Evolutionary conservation across 1,140 invertebrate species (phyloP), one percentile per base, ranked within the genome.

Genomic region (Mactra quadrangularis): DNA sequence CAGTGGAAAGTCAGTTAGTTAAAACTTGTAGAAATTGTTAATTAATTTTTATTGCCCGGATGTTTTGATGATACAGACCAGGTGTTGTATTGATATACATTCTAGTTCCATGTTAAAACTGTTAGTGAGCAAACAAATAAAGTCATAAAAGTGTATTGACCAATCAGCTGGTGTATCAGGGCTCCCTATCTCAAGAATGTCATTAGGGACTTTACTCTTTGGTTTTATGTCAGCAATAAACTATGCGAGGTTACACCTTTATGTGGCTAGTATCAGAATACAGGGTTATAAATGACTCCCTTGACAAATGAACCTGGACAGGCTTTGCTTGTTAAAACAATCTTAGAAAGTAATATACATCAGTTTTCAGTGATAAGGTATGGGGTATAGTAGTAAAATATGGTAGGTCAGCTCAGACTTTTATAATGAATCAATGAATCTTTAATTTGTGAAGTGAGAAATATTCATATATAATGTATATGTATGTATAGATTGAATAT

Each of bases 61-160:
- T 55, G n/a, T 38, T 62, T n/a, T 62, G 45, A 68, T 50, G n/a
- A 41, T 50, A 68, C 47, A 31, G 31, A 27, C 64, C 64, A 68
- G 64, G 64, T 68, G 64, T 68, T 68, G 41, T 47, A 50, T 50
- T 35, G 64, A 68, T 68, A 47, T 31, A n/a, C n/a, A n/a, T n/a
- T n/a, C 17, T 68, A 17, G 45, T 68, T 68, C 45, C 41, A 50
- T 47, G 27, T 68, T 38, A 45, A 15, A 41, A 41, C 6, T 15
- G 38, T 41, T 47, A 68, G 41, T 68, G n/a, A 38, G 33, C 41
- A 68, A 68, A 3, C 64, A 68, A 47, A 50, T 25, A 50, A 41
- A 27, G 45, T 31, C 45, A 68, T 68, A 68, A 68, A n/a, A 68
- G 41, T 68, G 64, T 68, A 68, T 68, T 68, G 64, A 68, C 64